Conservation (phyloP, 1,140 invertebrate species). For the Acromyrmex echinatior region DNA sequence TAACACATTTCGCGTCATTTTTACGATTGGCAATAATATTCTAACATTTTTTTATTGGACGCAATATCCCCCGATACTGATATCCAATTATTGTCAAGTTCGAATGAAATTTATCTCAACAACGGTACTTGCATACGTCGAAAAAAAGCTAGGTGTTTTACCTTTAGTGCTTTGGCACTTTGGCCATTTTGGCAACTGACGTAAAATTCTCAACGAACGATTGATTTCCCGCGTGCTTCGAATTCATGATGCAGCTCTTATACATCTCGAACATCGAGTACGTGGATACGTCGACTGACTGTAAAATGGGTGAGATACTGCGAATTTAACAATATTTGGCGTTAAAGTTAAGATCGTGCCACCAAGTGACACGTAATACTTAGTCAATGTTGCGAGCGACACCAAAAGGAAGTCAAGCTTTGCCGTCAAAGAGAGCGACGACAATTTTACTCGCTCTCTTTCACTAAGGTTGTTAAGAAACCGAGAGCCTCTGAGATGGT, state of each 20-base stretch:
- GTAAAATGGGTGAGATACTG: constrained; percentile 51
- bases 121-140: neutral
- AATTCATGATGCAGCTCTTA: constrained; percentile 30
- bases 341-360: constrained; percentile 54
- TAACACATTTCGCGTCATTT: neutral
- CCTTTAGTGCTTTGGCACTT: neutral
- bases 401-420: constrained; percentile 71
- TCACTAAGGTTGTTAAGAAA: constrained; percentile 30
- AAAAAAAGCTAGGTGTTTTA: neutral
- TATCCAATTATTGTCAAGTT: neutral
- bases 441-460: constrained; percentile 5
- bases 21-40: neutral
- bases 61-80: neutral
- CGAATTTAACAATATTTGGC: constrained; percentile 65
- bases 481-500: constrained; percentile 13
- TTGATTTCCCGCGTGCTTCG: constrained; percentile 23
- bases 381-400: constrained; percentile 68
- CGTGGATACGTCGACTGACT: constrained; percentile 55
- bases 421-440: constrained; percentile 46
- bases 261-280: constrained; percentile 69
- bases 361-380: constrained; percentile 30
- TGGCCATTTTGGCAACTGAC: neutral
- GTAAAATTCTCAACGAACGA: constrained; percentile 23
- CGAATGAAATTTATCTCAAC: constrained; percentile 18
- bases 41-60: neutral